These are phyloP conservation scores for Brachypalpus laphriformis DNA, from an alignment of 2,888 invertebrate species.

Conservation along the genomic window DNA sequence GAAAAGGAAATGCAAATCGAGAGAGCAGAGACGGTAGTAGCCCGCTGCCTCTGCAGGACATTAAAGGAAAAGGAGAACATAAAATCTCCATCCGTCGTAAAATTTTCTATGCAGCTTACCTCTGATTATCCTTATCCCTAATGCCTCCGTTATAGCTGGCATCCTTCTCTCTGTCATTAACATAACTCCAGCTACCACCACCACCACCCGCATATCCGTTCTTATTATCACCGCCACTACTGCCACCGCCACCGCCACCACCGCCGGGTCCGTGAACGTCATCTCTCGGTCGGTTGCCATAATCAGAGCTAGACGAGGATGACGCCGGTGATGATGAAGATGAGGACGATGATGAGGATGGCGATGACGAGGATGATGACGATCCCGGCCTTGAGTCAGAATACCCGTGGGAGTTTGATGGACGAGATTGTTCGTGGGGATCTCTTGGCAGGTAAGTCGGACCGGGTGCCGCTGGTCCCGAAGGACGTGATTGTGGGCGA, in stretches of 20 bases:
- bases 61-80: slow-evolving; percentile 49
- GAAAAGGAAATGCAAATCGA: slow-evolving; percentile 43
- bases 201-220: slow-evolving; percentile 74
- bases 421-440: slow-evolving; percentile 60
- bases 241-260: slow-evolving; percentile 55
- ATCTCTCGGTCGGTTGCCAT: slow-evolving; percentile 77
- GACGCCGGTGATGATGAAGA: slow-evolving; percentile 55
- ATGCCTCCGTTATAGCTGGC: slow-evolving; percentile 73
- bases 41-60: slow-evolving; percentile 39
- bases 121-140: slow-evolving; percentile 78
- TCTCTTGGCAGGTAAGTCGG: slow-evolving; percentile 61
- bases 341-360: slow-evolving; percentile 61
- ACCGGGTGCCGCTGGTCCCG: slow-evolving; percentile 66
- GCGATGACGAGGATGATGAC: slow-evolving; percentile 57
- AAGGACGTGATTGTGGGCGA: slow-evolving; percentile 46
- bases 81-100: slow-evolving; percentile 61
- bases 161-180: slow-evolving; percentile 76
- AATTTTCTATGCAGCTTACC: slow-evolving; percentile 78
- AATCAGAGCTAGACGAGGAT: slow-evolving; percentile 63
- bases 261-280: slow-evolving; percentile 58
- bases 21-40: slow-evolving; percentile 4
- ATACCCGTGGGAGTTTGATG: slow-evolving; percentile 65
- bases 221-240: slow-evolving; percentile 66
- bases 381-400: slow-evolving; percentile 61
- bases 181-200: slow-evolving; percentile 75